phyloP scores from a whole-genome alignment of 2,113 vertebrate genomes.

The Eupsittula cactorum region DNA sequence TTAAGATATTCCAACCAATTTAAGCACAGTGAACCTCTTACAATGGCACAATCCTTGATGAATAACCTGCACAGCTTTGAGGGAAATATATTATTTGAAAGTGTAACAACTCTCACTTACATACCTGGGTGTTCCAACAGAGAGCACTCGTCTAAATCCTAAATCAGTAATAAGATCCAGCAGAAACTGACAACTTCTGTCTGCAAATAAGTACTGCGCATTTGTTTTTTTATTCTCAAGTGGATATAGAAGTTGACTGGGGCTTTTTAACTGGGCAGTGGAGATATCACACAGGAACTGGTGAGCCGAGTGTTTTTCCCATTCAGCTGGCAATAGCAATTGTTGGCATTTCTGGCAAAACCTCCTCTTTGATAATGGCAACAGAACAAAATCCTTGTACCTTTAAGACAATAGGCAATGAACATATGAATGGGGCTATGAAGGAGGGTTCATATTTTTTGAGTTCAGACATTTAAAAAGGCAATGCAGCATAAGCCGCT shows the following conservation, averaged over 20 bases:
- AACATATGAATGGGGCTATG: background rate
- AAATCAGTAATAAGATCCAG: conserved; percentile 79
- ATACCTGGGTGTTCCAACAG: conserved; percentile 92
- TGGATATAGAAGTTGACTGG: conserved; percentile 84
- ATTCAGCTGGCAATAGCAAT: conserved; percentile 80
- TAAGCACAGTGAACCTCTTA: background rate
- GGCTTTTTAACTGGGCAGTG: conserved; percentile 77
- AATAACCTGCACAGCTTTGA: background rate
- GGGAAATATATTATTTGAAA: background rate
- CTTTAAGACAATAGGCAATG: conserved; percentile 61
- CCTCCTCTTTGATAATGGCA: conserved; percentile 77
- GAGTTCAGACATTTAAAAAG: background rate
- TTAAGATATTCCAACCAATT: background rate
- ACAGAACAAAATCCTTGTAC: conserved; percentile 78
- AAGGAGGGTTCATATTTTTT: background rate
- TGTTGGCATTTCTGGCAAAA: conserved; percentile 90
- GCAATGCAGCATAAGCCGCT: background rate
- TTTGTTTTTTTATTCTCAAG: conserved; percentile 94
- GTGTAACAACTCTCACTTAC: background rate
- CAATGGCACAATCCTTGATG: background rate
- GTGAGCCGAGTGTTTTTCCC: conserved; percentile 75
- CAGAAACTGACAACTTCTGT: conserved; percentile 87
- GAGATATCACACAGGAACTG: conserved; percentile 68
- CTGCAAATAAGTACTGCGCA: conserved; percentile 93
- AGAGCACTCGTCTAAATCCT: conserved; percentile 87